Percentiles rank a stretch among this genome's conserved stretches.
Evolutionary conservation across 2,888 invertebrate genomes (phyloP).

Genomic region (Temnothorax unifasciatus): DNA sequence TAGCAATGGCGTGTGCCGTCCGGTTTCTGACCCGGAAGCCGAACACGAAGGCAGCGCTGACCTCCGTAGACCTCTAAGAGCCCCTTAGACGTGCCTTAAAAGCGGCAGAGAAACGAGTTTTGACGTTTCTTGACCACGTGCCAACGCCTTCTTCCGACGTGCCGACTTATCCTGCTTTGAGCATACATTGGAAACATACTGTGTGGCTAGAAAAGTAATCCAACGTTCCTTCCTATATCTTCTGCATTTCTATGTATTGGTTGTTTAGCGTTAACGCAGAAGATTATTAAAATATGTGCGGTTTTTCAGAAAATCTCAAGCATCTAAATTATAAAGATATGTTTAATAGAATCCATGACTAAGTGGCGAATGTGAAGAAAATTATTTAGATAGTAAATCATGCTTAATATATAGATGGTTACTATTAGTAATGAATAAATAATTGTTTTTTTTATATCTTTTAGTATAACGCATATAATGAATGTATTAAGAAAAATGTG

Average conservation of each 20-base stretch:
- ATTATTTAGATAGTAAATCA: neutral
- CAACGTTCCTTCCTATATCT: neutral
- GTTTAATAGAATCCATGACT: neutral
- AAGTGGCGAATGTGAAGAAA: neutral
- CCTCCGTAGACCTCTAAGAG: constrained; percentile 75
- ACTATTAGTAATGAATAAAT: neutral
- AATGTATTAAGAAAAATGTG: constrained; percentile 1
- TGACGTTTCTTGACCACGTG: constrained; percentile 84
- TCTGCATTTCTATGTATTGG: neutral
- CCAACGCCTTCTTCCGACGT: constrained; percentile 77
- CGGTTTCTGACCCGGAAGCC: constrained; percentile 83
- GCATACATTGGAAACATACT: constrained; percentile 44
- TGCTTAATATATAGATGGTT: neutral
- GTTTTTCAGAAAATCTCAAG: neutral
- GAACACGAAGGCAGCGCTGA: constrained; percentile 70
- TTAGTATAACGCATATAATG: neutral
- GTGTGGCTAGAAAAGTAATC: constrained; percentile 12
- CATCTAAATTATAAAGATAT: neutral
- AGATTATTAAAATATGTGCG: neutral
- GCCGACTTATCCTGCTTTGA: constrained; percentile 62
- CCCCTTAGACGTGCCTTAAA: constrained; percentile 67
- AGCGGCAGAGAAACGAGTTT: constrained; percentile 82
- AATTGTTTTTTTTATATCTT: neutral
- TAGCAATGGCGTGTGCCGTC: constrained; percentile 74
- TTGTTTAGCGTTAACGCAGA: constrained; percentile 3